Conservation (phyloP, 2,888 invertebrate species). For the Automeris io region DNA sequence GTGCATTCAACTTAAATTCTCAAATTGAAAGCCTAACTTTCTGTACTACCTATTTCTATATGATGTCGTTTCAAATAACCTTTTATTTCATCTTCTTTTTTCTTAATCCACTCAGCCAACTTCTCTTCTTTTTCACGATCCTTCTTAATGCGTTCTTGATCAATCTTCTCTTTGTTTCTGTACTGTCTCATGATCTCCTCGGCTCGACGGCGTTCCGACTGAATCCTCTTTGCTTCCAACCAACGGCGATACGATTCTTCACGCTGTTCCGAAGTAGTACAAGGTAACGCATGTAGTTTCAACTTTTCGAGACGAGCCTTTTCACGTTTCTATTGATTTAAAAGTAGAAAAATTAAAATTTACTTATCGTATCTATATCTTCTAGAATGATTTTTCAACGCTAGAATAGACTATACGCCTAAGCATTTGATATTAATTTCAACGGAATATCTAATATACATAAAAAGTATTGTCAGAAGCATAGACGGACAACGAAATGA, state of each 20-base stretch:
- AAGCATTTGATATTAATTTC: too few species aligned
- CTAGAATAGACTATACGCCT: too few species aligned
- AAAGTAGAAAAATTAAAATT: not conserved
- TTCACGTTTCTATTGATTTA: conserved; percentile 42
- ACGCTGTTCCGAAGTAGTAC: conserved; percentile 58
- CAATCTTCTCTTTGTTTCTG: conserved; percentile 44
- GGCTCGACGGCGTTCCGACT: conserved; percentile 51
- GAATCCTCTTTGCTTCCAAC: conserved; percentile 69
- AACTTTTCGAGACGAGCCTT: conserved; percentile 44
- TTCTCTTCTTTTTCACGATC: conserved; percentile 62
- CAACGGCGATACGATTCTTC: conserved; percentile 71
- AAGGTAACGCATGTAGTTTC: conserved; percentile 31
- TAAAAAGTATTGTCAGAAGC: too few species aligned
- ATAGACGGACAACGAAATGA: too few species aligned
- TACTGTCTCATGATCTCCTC: conserved; percentile 58
- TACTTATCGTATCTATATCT: too few species aligned
- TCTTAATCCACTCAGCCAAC: conserved; percentile 74
- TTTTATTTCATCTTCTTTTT: conserved; percentile 77
- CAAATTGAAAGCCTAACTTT: too few species aligned
- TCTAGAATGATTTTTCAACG: too few species aligned
- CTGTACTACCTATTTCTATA: too few species aligned
- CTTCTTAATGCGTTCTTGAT: conserved; percentile 50
- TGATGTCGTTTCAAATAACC: conserved; percentile 58
- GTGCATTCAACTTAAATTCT: too few species aligned
- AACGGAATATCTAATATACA: too few species aligned